Base-by-base conservation (phyloP, 23 tunicate species). In the Trididemnum clinides region DNA sequence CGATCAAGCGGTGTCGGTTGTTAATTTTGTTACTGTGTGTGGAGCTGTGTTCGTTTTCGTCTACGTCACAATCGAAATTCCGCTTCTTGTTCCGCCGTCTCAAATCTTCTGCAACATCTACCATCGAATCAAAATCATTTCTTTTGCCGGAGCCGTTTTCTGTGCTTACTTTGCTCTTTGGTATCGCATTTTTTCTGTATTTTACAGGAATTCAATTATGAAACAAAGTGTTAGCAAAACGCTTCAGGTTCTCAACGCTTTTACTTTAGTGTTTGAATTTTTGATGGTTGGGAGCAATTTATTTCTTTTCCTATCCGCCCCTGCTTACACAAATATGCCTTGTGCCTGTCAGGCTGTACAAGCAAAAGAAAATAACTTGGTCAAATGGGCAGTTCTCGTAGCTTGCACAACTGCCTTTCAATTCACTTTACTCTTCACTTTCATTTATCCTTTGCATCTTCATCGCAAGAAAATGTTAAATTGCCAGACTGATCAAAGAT, bases 401-500 rank as follows among this genome's bases (percentile, higher is more conserved):
- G 6, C 33, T 29, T 65, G 78, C 44, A 83, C 80, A 12, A 83
- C 36, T 70, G 66, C 37, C 0, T 70, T 71, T 23, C 87, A 83
- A 33, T 34, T 50, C 30, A 70, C 34, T 6, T 33, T 83, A 49
- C 66, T 83, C n/a, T 66, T 51, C 49, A 70, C 87, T 23, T 71
- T 83, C 44, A 83, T 71, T 33, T 83, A 83, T 22, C 87, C 87
- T 30, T 34, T 83, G 10, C 31, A 71, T 35, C 29, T 83, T 28
- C 87, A 83, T 27, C 65, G 69, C 29, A 82, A 82, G 51, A 83
- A 83, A 32, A 83, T 83, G 80, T 49, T 71, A 3, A 50, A 29
- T 18, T 28, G 79, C 4, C 80, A 80, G n/a, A 70, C 32, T 2
- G 77, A 83, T 30, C 39, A 50, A 7, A 31, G 33, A 32, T 1